Evolutionary conservation across 2,888 invertebrate genomes (phyloP), one percentile per base, ranked within the genome.

Genomic region (Meghimatium bilineatum): DNA sequence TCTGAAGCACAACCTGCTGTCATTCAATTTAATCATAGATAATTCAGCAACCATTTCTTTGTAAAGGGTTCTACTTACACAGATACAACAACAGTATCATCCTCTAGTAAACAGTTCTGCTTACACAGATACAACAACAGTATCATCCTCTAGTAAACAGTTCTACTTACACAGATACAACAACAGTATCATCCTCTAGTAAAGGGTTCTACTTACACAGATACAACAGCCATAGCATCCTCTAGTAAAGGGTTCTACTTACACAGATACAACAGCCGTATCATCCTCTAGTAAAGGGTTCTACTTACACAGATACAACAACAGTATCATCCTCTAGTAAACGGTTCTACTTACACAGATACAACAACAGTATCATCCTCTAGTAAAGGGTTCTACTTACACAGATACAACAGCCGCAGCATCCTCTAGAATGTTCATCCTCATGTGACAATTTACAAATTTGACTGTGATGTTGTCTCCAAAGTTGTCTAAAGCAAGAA

Each of bases 111-210:
- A n/a, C 10, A 17, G 17, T 49, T 8, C 49, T 17, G 76, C 84
- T 84, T 49, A 85, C 85, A 82, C 72, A 38, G 69, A 56, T 29
- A 66, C 23, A n/a, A 85, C 14, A 26, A 82, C 85, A 23, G n/a
- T n/a, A 66, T n/a, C n/a, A n/a, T n/a, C n/a, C n/a, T n/a, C n/a
- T n/a, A n/a, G 49, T 17, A 49, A 12, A n/a, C n/a, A 17, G 10
- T 63, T 23, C 63, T 63, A 20, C 14, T 23, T 6, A 20, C n/a
- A 63, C 6, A 26, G 10, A 6, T 20, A 63, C 63, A 63, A 26
- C 20, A 26, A 6, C 23, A 63, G 32, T 49, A 10, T n/a, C n/a
- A n/a, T n/a, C n/a, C n/a, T n/a, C n/a, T n/a, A n/a, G n/a, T n/a
- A n/a, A n/a, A n/a, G 49, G 49, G 17, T 49, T 8, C 49, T 17